Evolutionary conservation across 92 coral and sea anemone genomes (phyloP).

Genomic region (Scolanthus callimorphus): DNA sequence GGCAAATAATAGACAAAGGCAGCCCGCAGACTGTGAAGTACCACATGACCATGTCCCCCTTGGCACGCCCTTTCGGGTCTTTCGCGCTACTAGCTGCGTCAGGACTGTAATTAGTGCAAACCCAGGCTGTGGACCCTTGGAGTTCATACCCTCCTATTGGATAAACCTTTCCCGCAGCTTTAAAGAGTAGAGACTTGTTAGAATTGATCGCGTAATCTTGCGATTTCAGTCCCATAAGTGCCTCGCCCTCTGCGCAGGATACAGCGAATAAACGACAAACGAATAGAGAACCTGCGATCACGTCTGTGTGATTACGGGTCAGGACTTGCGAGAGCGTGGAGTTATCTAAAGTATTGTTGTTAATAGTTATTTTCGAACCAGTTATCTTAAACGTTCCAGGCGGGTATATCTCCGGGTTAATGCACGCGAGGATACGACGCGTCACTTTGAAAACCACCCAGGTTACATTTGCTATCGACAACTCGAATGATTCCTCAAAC

Average conservation of each 20-base stretch:
- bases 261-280: slow-evolving; percentile 13
- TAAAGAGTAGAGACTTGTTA: slow-evolving; percentile 29
- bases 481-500: slow-evolving; percentile 10
- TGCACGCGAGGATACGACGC: slow-evolving; percentile 18
- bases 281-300: slow-evolving; percentile 19
- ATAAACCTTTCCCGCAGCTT: slow-evolving; percentile 16
- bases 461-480: neutral
- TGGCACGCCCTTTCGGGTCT: neutral
- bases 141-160: slow-evolving; percentile 18
- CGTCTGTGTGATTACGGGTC: slow-evolving; percentile 8
- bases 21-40: slow-evolving; percentile 37
- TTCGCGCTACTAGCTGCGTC: neutral
- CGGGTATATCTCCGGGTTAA: slow-evolving; percentile 28
- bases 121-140: slow-evolving; percentile 38
- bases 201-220: slow-evolving; percentile 8
- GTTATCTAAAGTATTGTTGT: slow-evolving; percentile 2
- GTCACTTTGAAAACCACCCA: slow-evolving; percentile 32
- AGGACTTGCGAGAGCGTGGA: slow-evolving; percentile 1
- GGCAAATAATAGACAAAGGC: slow-evolving; percentile 20
- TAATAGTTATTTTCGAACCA: neutral
- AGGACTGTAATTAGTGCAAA: slow-evolving; percentile 32
- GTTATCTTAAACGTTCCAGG: slow-evolving; percentile 9
- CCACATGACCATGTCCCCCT: slow-evolving; percentile 9
- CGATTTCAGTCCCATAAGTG: slow-evolving; percentile 3
- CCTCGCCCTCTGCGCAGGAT: slow-evolving; percentile 6